Evolutionary conservation across 2,113 vertebrate genomes (phyloP), one percentile per base, ranked within the genome.

Genomic region (Pycnonotus jocosus): DNA sequence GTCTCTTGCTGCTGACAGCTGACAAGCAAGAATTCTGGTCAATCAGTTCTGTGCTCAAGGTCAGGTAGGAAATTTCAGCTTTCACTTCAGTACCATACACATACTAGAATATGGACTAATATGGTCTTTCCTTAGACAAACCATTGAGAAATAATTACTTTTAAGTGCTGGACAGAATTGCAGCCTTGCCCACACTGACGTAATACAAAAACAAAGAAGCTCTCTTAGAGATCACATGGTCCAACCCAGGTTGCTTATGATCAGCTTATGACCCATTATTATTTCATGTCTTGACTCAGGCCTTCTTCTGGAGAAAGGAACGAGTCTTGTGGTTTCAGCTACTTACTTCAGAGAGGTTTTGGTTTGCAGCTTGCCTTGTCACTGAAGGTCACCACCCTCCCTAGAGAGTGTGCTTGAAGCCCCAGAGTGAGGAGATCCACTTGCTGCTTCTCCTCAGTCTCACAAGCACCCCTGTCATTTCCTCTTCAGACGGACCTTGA

Each of bases 231-330:
- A 94, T 94, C 92, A 96, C 93, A 96, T 68, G 95, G 86, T 71
- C 68, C 47, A 81, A 70, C 78, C 82, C 95, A 96, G 88, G 95
- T 97, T 88, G 68, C 92, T 88, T 97, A 97, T 96, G 94, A 97
- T 92, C 88, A 90, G 95, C 95, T 94, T 94, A 95, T 97, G 96
- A 97, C 72, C 86, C 56, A 74, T 70, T 66, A 40, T 47, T 40
- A 47, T 84, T 88, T 92, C 56, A 51, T 77, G 27, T 71, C 86
- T 92, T 92, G 56, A 90, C 7, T 95, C 42, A 16, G 21, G 16
- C 21, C 20, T 21, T 15, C 56, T 86, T 90, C 77, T 60, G 18
- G 53, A 91, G 80, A 56, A 86, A 88, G 25, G 35, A 95, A 50
- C 8, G 1, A 94, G 69, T 81, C 56, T 93, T 95, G 88, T 78